phyloP scores from a whole-genome alignment of 2,113 vertebrate species.

The Pteronura brasiliensis region DNA sequence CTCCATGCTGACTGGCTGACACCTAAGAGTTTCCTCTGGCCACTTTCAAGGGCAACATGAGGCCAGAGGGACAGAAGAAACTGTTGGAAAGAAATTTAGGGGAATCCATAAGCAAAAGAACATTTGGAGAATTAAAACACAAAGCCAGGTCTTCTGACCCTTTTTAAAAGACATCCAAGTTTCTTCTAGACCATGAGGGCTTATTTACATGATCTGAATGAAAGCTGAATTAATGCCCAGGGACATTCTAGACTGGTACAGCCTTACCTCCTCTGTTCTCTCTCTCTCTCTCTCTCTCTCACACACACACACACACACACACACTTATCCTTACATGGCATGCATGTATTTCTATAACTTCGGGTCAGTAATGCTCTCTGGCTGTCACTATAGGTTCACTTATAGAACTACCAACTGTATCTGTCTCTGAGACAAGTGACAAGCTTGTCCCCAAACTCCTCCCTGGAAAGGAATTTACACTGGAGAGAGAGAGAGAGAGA shows the following conservation, averaged over 20 bases:
- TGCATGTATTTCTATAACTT: not conserved
- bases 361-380: not conserved
- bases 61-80: conserved; percentile 51
- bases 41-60: conserved; percentile 59
- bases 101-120: conserved; percentile 48
- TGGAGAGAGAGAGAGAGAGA: too few relatives aligned
- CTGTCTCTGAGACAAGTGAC: not conserved
- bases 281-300: not conserved
- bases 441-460: not conserved
- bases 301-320: not conserved
- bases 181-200: not conserved
- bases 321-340: not conserved
- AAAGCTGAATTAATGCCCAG: not conserved
- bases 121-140: conserved; percentile 39
- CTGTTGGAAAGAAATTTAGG: conserved; percentile 47
- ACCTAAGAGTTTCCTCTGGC: conserved; percentile 68
- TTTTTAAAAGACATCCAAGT: conserved; percentile 19
- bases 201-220: conserved; percentile 27
- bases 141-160: conserved; percentile 32
- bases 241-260: not conserved
- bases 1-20: conserved; percentile 60
- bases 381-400: not conserved
- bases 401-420: not conserved
- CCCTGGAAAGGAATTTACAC: not conserved
- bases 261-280: not conserved